Evolutionary conservation across 2,888 invertebrate genomes (phyloP).

Genomic region (Leuctra nigra): DNA sequence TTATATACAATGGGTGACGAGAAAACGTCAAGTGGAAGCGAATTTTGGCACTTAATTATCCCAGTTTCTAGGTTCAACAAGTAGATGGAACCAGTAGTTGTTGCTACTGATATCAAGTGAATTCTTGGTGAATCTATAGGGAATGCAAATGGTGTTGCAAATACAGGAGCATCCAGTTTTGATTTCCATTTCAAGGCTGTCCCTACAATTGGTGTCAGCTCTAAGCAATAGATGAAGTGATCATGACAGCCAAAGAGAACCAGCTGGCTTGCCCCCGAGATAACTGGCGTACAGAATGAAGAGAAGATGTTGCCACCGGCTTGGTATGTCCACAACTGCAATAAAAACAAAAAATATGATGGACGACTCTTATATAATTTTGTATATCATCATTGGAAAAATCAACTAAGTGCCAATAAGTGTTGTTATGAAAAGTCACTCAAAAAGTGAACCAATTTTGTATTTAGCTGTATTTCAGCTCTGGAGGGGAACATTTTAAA

Average conservation of each 20-base stretch:
- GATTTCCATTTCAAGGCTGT: slow-evolving; percentile 48
- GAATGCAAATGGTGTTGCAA: slow-evolving; percentile 57
- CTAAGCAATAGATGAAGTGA: slow-evolving; percentile 56
- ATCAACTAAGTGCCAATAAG: too few relatives aligned
- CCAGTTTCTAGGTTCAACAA: slow-evolving; percentile 49
- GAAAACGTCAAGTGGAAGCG: slow-evolving; percentile 61
- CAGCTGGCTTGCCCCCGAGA: slow-evolving; percentile 43
- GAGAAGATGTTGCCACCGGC: slow-evolving; percentile 66
- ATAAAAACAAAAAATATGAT: too few relatives aligned
- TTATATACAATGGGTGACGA: slow-evolving; percentile 62
- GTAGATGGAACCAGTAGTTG: slow-evolving; percentile 56
- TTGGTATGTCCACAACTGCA: slow-evolving; percentile 55
- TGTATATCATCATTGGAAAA: too few relatives aligned
- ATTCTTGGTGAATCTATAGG: background rate
- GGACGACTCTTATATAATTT: too few relatives aligned
- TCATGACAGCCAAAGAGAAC: slow-evolving; percentile 66
- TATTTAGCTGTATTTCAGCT: too few relatives aligned
- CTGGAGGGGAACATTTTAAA: too few relatives aligned
- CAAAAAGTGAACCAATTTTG: too few relatives aligned
- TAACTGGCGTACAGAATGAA: slow-evolving; percentile 44
- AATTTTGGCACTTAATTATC: slow-evolving; percentile 40
- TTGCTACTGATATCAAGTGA: slow-evolving; percentile 48
- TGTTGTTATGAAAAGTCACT: too few relatives aligned
- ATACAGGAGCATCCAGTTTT: slow-evolving; percentile 52
- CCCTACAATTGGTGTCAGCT: slow-evolving; percentile 34